These are phyloP conservation scores for Achatina immaculata DNA, from an alignment of 1,140 invertebrate species.

Conservation along the genomic window DNA sequence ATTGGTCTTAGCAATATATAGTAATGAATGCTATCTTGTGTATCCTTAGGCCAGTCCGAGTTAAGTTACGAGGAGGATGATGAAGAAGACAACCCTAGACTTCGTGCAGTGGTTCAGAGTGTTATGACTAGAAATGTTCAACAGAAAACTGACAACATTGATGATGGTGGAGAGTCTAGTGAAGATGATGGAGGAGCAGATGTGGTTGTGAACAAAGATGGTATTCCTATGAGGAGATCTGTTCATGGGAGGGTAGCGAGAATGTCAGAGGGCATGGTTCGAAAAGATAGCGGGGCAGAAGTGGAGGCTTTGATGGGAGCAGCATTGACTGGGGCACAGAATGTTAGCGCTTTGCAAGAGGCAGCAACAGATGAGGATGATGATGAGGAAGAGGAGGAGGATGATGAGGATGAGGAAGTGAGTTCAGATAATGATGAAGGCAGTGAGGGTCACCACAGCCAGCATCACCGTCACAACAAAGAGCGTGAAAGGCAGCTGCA, in stretches of 20 bases:
- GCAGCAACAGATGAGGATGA: conserved; percentile 52
- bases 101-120: conserved; percentile 31
- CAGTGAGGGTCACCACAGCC: conserved; percentile 37
- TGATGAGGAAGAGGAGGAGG: conserved; percentile 44
- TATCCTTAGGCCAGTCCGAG: conserved; percentile 33
- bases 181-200: conserved; percentile 57
- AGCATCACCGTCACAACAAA: conserved; percentile 27
- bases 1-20: too few species aligned
- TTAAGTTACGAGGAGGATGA: conserved; percentile 34
- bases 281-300: conserved; percentile 49
- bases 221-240: conserved; percentile 29
- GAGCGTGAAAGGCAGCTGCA: conserved; percentile 18
- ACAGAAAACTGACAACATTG: conserved; percentile 49
- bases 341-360: conserved; percentile 52
- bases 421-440: conserved; percentile 47
- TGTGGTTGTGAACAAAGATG: conserved; percentile 41
- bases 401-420: conserved; percentile 43
- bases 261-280: conserved; percentile 42
- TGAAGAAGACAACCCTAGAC: conserved; percentile 34
- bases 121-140: conserved; percentile 44
- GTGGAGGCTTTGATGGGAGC: conserved; percentile 34
- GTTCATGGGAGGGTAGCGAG: conserved; percentile 38
- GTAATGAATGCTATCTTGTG: not conserved
- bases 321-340: conserved; percentile 4
- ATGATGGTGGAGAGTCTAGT: conserved; percentile 70